These are phyloP conservation scores for Myripristis jacobus DNA, from an alignment of 2,797 vertebrate species.

Conservation along the genomic window DNA sequence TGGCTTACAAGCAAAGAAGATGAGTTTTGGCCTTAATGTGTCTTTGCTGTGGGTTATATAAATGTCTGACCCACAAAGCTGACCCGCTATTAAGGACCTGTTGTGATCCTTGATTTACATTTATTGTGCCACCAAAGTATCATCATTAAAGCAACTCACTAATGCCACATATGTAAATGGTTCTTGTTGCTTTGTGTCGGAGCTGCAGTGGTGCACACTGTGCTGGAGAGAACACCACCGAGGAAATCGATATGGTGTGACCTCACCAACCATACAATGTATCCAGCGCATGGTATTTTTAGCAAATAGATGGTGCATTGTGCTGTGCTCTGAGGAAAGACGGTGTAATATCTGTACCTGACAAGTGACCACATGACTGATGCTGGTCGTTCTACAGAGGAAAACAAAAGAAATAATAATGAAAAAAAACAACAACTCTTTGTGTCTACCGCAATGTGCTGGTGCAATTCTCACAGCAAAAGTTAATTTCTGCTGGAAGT, in stretches of 20 bases:
- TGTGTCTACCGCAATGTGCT: constrained; percentile 8
- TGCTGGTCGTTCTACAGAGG: background rate
- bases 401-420: background rate
- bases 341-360: background rate
- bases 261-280: background rate
- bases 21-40: constrained; percentile 43
- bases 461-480: constrained; percentile 32
- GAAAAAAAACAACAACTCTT: constrained; percentile 17
- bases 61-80: constrained; percentile 52
- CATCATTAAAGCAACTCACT: constrained; percentile 34
- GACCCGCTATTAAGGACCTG: constrained; percentile 37
- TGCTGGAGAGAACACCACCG: background rate
- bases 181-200: constrained; percentile 21
- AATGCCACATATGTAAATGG: constrained; percentile 35
- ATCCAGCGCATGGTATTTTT: background rate
- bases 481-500: constrained; percentile 15
- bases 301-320: background rate
- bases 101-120: constrained; percentile 47
- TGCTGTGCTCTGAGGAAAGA: background rate
- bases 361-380: constrained; percentile 3
- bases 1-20: constrained; percentile 47
- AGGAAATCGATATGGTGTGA: constrained; percentile 4
- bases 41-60: constrained; percentile 48
- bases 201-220: constrained; percentile 5
- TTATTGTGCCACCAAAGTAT: constrained; percentile 46